Conservation (phyloP, 2,888 invertebrate species). For the Ernsta delagoae region DNA sequence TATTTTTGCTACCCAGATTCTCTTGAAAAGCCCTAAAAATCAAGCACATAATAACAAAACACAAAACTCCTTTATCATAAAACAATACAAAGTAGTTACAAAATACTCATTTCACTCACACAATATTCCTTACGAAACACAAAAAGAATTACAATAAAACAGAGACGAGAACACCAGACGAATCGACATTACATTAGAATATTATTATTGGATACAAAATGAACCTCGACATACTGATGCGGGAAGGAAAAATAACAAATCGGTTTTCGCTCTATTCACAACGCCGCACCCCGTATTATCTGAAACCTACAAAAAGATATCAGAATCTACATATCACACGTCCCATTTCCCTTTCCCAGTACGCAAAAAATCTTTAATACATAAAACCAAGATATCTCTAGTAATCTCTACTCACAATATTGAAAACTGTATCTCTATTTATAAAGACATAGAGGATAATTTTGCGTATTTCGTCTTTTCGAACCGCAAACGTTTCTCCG, state of each 20-base stretch:
- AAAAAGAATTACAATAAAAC: constrained; percentile 23
- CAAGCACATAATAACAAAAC: not conserved
- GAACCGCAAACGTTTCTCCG: constrained; percentile 6
- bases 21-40: no score
- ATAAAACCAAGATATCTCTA: constrained; percentile 28
- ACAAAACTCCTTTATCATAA: not conserved
- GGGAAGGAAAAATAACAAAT: constrained; percentile 53
- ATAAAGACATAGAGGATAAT: constrained; percentile 8
- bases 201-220: constrained; percentile 43
- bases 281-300: constrained; percentile 58
- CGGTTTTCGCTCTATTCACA: constrained; percentile 57
- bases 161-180: constrained; percentile 23
- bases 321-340: constrained; percentile 70
- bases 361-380: constrained; percentile 50
- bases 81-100: not conserved
- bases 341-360: constrained; percentile 62
- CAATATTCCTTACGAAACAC: constrained; percentile 1
- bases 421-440: constrained; percentile 2
- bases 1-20: no score
- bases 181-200: constrained; percentile 31
- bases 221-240: constrained; percentile 43
- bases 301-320: constrained; percentile 49
- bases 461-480: constrained; percentile 2
- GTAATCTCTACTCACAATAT: no score
- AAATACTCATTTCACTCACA: constrained; percentile 5